Evolutionary conservation across 1,140 invertebrate species (phyloP).

Genomic region (Hermetia illucens): DNA sequence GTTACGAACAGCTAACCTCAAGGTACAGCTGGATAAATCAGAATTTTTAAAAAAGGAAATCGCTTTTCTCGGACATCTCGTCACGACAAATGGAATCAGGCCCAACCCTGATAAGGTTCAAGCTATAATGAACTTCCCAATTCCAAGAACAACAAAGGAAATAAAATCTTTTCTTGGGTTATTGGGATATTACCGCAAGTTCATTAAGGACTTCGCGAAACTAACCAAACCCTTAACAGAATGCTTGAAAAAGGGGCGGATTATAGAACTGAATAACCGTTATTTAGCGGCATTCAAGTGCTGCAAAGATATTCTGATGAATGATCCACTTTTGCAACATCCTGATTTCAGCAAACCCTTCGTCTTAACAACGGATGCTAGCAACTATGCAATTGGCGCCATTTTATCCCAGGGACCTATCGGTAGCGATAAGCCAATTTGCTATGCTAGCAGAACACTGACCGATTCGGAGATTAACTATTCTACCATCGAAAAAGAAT

Average conservation of each 20-base stretch:
- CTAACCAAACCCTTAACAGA: conserved; percentile 13
- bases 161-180: conserved; percentile 16
- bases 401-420: conserved; percentile 17
- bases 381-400: conserved; percentile 14
- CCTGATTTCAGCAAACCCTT: conserved; percentile 21
- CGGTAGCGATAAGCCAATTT: conserved; percentile 17
- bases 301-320: conserved; percentile 17
- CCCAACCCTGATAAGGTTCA: too few species aligned
- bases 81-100: too few species aligned
- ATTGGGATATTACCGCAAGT: conserved; percentile 9
- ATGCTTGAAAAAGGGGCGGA: conserved; percentile 11
- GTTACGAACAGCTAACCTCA: conserved; percentile 14
- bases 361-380: conserved; percentile 14
- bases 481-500: too few species aligned
- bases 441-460: conserved; percentile 26
- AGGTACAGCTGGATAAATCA: conserved; percentile 18
- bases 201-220: conserved; percentile 16
- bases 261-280: conserved; percentile 11
- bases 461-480: conserved; percentile 28
- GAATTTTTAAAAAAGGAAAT: conserved; percentile 18
- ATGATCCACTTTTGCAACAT: conserved; percentile 19
- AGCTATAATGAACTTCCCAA: too few species aligned
- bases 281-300: conserved; percentile 12
- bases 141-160: conserved; percentile 11
- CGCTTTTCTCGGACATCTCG: conserved; percentile 16